These are phyloP conservation scores for Heliconius sara DNA, from an alignment of 2,888 invertebrate species.

Conservation along the genomic window DNA sequence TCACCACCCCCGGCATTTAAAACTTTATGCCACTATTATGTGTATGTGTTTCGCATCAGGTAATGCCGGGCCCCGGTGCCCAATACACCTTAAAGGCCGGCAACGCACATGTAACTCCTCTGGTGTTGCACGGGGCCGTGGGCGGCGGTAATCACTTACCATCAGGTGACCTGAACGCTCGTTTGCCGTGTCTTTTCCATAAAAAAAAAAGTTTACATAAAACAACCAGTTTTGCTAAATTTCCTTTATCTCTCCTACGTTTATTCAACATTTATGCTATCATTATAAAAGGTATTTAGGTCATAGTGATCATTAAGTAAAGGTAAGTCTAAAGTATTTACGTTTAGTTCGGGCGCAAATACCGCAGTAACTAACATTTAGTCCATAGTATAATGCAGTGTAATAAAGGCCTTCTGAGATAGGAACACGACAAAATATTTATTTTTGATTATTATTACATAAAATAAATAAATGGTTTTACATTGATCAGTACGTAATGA, in stretches of 20 bases:
- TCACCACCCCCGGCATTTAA: too few species aligned
- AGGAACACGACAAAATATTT: neutral
- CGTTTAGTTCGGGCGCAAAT: neutral
- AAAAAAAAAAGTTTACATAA: too few species aligned
- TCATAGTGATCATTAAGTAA: neutral
- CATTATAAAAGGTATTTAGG: slow-evolving; percentile 11
- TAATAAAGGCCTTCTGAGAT: neutral
- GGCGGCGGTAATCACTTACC: too few species aligned
- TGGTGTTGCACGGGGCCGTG: too few species aligned
- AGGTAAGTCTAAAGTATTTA: neutral
- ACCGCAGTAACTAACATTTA: neutral
- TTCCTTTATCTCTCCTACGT: neutral
- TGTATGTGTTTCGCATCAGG: too few species aligned
- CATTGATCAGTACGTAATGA: too few species aligned
- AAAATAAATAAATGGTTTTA: neutral
- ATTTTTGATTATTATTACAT: neutral
- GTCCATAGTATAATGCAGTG: neutral
- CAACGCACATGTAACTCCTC: too few species aligned
- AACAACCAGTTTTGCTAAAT: neutral
- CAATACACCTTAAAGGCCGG: too few species aligned
- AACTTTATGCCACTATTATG: too few species aligned
- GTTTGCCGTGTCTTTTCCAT: too few species aligned
- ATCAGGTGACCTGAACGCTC: too few species aligned
- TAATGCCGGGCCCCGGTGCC: too few species aligned
- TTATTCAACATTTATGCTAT: slow-evolving; percentile 1